These are phyloP conservation scores for Acestrorhynchus altus DNA, from an alignment of 2,797 vertebrate species.

Conservation along the genomic window DNA sequence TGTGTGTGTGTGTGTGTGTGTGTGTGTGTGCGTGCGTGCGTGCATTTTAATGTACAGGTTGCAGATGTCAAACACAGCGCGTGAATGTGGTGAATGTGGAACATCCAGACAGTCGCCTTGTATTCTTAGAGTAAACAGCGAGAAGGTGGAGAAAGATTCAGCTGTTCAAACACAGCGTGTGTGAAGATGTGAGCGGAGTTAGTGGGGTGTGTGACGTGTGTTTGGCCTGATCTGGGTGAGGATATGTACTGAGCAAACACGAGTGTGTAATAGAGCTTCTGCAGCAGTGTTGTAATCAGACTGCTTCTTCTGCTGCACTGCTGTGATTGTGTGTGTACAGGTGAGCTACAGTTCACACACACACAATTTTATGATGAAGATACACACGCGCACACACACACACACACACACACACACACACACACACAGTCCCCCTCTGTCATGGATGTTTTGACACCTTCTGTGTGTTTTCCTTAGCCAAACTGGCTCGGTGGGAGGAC, in stretches of 20 bases:
- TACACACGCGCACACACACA: background rate
- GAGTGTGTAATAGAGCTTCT: constrained; percentile 57
- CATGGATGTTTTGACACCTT: constrained; percentile 67
- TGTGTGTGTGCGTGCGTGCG: too few species aligned
- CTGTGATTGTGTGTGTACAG: constrained; percentile 68
- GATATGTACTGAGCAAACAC: constrained; percentile 59
- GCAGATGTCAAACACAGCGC: constrained; percentile 29
- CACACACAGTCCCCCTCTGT: constrained; percentile 35
- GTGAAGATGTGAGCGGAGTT: constrained; percentile 32
- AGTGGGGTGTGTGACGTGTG: constrained; percentile 64
- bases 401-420: constrained; percentile 30
- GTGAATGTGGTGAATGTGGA: constrained; percentile 34
- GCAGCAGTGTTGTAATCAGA: constrained; percentile 74
- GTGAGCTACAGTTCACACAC: constrained; percentile 71
- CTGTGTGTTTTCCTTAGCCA: constrained; percentile 61
- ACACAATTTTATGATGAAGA: constrained; percentile 41
- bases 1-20: too few species aligned
- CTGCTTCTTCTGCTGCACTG: constrained; percentile 55
- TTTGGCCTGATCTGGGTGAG: constrained; percentile 68
- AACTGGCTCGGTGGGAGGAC: constrained; percentile 55
- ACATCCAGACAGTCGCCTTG: constrained; percentile 20
- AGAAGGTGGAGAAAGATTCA: constrained; percentile 63
- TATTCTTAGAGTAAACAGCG: constrained; percentile 35
- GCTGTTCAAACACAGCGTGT: constrained; percentile 79
- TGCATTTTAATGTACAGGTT: background rate